Base-by-base conservation (phyloP, 2,888 invertebrate species). In the Drosophila helvetica region DNA sequence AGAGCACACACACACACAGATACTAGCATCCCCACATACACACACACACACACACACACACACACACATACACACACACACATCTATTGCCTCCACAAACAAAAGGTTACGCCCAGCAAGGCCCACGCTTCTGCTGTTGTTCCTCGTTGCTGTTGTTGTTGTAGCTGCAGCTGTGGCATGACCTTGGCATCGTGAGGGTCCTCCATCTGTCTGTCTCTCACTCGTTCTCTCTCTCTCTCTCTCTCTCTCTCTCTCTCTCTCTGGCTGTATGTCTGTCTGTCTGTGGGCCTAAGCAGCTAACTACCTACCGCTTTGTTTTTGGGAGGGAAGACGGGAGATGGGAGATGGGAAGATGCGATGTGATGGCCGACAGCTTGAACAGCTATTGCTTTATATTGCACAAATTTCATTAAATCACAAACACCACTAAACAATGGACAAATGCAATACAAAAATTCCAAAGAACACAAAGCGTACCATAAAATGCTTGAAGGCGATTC, bases 141-240 rank as follows among this genome's bases (percentile, higher is more conserved):
- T 51, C 22, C 48, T 61, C 50, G 63, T 53, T 64, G 63, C 18
- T 63, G 53, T 62, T 12, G 38, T 15, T 47, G 67, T n/a, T 10
- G 25, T 19, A 18, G 45, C 51, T 33, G 27, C 25, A 54, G 45
- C 57, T 60, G 72, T 60, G 61, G 64, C 56, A 62, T 80, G 82
- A 83, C 82, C 82, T 83, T 83, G 83, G 82, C 85, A 82, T 71
- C 80, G 67, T 69, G 68, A 74, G 63, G 55, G 57, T 81, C 83
- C 77, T 80, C 72, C 64, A 73, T 67, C 67, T 61, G 82, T 58
- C 70, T 61, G 69, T 68, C 61, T 70, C 70, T 74, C 51, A 52
- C 38, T 53, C 51, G 70, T 5, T 22, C 22, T 67, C 65, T 61
- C 80, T 57, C 57, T 61, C 68, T 68, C 55, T 70, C 68, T 74